phyloP scores from a whole-genome alignment of 2,888 invertebrate species.

The Lepidocyrtoides sp. region DNA sequence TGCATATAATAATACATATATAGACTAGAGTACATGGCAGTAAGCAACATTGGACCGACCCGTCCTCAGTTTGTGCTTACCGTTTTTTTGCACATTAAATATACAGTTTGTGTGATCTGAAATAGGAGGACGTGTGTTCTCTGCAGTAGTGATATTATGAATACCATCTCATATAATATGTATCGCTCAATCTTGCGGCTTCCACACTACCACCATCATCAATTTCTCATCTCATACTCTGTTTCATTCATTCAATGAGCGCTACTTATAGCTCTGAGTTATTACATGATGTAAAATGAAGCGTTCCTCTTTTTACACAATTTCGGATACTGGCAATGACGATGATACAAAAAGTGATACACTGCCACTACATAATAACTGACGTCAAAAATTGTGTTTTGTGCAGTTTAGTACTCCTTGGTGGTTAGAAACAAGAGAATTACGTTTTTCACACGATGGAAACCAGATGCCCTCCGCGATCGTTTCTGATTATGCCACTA shows the following conservation, averaged over 20 bases:
- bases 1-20: constrained; percentile 17
- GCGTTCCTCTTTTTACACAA: constrained; percentile 20
- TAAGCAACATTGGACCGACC: background rate
- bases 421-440: constrained; percentile 65
- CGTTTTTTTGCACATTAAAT: background rate
- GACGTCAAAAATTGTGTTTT: constrained; percentile 46
- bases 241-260: constrained; percentile 58
- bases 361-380: background rate
- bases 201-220: constrained; percentile 39
- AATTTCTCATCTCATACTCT: constrained; percentile 52
- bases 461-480: constrained; percentile 71
- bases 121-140: too few relatives aligned
- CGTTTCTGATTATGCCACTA: constrained; percentile 25
- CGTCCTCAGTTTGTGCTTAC: background rate
- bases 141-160: too few relatives aligned
- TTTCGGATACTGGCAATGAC: background rate
- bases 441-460: constrained; percentile 77
- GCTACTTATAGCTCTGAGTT: constrained; percentile 32
- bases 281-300: constrained; percentile 52
- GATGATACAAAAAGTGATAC: background rate
- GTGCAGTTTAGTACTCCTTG: constrained; percentile 35
- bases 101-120: constrained; percentile 7
- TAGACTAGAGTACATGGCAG: too few relatives aligned
- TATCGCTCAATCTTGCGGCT: background rate
- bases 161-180: too few relatives aligned